Base-by-base conservation (phyloP, 2,113 vertebrate genomes). In the Fukomys damarensis region DNA sequence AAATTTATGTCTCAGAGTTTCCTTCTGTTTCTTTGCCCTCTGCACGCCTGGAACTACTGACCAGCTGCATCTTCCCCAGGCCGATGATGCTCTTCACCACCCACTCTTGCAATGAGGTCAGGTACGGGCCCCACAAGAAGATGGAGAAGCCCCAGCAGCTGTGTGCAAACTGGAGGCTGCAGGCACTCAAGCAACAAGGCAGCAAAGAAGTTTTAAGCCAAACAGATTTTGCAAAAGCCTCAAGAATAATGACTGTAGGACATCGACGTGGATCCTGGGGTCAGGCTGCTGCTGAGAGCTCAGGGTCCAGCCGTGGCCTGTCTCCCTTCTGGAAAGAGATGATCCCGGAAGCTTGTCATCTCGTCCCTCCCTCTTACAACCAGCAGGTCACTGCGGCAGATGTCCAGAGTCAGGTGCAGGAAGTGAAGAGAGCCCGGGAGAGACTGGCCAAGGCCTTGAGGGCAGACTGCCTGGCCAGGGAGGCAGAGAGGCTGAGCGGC, bases 121-220 rank as follows among this genome's bases (percentile, higher is more conserved):
- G 46, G 24, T 2, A 1, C 58, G 19, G 6, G 0, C 35, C 0
- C 17, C 7, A 35, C 0, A 7, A 88, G 2, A 12, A n/a, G 35
- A 8, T 94, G 43, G 41, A 35, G 56, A 89, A 35, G 56, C 77
- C 76, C 5, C 77, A 35, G 66, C 93, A 94, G 19, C 72, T 76
- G 22, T 76, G 41, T 30, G 24, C 72, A 7, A 30, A 24, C 72
- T 46, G 41, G 72, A 46, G 41, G 41, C 72, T 76, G 72, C 41
- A 76, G 72, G 41, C 41, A 28, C 4, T 76, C 24, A 28, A 46
- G 72, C 4, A 46, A 5, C 41, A 30, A 46, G 72, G 41, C 72
- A 28, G 10, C 4, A 38, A 74, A 28, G 20, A 74, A 28, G 0
- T 28, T 46, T 74, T 46, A 46, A 12, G 11, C 24, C n/a, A n/a